Conservation (phyloP, 2,113 vertebrate genomes). For the Eulacestoma nigropectus region DNA sequence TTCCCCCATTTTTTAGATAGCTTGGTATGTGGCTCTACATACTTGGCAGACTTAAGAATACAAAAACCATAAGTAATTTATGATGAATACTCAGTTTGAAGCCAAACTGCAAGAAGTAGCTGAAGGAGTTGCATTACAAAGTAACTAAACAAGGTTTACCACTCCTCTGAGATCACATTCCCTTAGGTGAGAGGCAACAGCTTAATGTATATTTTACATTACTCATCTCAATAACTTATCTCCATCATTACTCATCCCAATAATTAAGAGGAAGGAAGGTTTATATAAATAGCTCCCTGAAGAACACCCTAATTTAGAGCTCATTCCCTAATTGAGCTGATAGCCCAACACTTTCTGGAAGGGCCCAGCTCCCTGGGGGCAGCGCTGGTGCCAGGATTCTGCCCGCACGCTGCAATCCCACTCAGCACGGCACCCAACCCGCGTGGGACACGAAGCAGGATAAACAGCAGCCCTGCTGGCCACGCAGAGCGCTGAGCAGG, state of each 20-base stretch:
- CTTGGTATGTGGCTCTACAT: background rate
- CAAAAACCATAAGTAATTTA: background rate
- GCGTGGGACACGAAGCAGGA: background rate
- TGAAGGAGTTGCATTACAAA: background rate
- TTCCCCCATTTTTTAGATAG: background rate
- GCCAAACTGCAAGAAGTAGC: background rate
- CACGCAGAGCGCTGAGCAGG: constrained; percentile 67
- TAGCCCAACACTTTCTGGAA: background rate
- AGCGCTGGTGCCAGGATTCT: background rate
- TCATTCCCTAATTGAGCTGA: background rate
- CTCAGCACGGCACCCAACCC: background rate
- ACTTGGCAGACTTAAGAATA: background rate
- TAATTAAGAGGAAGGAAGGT: background rate
- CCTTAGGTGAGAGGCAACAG: constrained; percentile 17
- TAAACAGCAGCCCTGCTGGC: constrained; percentile 17
- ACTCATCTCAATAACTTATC: background rate
- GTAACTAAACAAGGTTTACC: background rate
- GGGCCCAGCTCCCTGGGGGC: background rate
- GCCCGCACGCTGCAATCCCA: background rate
- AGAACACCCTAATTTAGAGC: background rate
- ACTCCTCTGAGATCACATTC: background rate
- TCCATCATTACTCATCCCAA: background rate
- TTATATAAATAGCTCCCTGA: background rate
- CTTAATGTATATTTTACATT: background rate
- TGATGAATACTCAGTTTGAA: background rate